These are phyloP conservation scores for Tyria jacobaeae DNA, from an alignment of 2,888 invertebrate species.

Conservation along the genomic window DNA sequence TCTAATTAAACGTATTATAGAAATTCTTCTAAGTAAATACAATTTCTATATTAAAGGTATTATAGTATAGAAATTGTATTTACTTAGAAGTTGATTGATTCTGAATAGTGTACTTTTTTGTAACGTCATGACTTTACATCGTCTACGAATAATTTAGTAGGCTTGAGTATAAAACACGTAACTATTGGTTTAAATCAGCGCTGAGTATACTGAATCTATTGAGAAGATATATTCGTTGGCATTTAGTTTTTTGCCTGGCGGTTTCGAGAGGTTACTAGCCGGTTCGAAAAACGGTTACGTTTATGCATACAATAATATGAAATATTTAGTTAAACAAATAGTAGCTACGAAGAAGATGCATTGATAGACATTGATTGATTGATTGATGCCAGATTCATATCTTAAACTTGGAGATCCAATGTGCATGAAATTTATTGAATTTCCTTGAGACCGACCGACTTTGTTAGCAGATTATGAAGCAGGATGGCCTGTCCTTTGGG, in stretches of 20 bases:
- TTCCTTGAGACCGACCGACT: slow-evolving; percentile 80
- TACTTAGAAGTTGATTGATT: neutral
- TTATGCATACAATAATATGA: slow-evolving; percentile 93
- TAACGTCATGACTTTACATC: neutral
- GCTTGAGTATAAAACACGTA: too few species aligned
- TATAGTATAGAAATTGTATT: too few species aligned
- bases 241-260: slow-evolving; percentile 88
- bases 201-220: too few species aligned
- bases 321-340: slow-evolving; percentile 88
- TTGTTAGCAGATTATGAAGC: slow-evolving; percentile 91
- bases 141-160: too few species aligned
- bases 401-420: slow-evolving; percentile 88
- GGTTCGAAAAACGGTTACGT: slow-evolving; percentile 91
- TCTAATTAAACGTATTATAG: neutral
- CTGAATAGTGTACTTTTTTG: neutral
- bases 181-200: too few species aligned
- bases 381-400: slow-evolving; percentile 72
- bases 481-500: slow-evolving; percentile 91
- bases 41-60: too few species aligned
- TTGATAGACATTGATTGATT: slow-evolving; percentile 86
- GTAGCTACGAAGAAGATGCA: slow-evolving; percentile 87
- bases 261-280: slow-evolving; percentile 89
- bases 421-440: slow-evolving; percentile 86
- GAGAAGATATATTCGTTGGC: slow-evolving; percentile 91
- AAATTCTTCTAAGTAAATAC: too few species aligned